These are phyloP conservation scores for Physocephala rufipes DNA, from an alignment of 2,888 invertebrate species.

Conservation along the genomic window DNA sequence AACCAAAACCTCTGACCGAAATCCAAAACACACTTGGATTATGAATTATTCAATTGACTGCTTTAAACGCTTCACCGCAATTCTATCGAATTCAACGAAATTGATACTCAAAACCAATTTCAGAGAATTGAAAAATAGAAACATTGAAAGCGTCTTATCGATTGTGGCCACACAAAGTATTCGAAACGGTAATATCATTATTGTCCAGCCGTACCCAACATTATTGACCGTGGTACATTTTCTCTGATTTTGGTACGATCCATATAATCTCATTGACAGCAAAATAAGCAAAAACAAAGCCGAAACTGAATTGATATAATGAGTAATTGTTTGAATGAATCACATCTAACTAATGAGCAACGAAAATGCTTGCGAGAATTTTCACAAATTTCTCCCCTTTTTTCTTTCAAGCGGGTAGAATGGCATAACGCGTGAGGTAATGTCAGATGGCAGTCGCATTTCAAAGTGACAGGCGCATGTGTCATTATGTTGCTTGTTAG, in stretches of 20 bases:
- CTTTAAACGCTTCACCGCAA: background rate
- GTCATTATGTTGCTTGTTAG: conserved; percentile 3
- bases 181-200: too few species aligned
- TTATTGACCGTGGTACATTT: too few species aligned
- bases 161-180: too few species aligned
- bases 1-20: background rate
- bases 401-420: background rate
- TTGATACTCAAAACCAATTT: background rate
- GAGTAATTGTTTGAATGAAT: background rate
- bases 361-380: conserved; percentile 21
- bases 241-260: too few species aligned
- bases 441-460: too few species aligned
- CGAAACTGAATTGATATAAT: too few species aligned
- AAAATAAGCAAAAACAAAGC: too few species aligned
- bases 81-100: background rate
- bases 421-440: background rate
- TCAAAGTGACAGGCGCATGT: background rate
- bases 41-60: conserved; percentile 9
- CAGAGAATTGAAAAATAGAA: background rate
- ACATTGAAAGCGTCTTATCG: background rate
- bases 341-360: too few species aligned
- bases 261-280: too few species aligned
- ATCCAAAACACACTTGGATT: background rate
- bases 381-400: background rate
- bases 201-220: too few species aligned